These are phyloP conservation scores for Leiothrix lutea DNA, from an alignment of 2,113 vertebrate species.

Conservation along the genomic window DNA sequence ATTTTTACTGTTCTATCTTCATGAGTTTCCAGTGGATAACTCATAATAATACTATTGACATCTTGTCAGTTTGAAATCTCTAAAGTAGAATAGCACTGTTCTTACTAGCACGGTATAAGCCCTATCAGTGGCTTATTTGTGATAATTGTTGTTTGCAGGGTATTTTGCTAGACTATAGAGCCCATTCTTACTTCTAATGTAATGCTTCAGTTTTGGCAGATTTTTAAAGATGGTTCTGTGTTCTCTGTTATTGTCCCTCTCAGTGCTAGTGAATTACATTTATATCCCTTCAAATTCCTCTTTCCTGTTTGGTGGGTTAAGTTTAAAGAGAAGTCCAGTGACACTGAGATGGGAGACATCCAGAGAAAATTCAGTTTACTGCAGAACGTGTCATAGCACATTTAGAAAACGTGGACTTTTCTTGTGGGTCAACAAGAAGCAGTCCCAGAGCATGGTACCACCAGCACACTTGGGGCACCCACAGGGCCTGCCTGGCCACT, in stretches of 20 bases:
- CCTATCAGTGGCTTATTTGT: not conserved
- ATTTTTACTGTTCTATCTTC: not conserved
- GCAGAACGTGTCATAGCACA: not conserved
- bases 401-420: not conserved
- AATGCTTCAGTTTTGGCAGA: not conserved
- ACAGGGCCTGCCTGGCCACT: not conserved
- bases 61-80: conserved; percentile 3
- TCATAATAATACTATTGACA: not conserved
- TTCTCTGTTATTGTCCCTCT: not conserved
- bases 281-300: not conserved
- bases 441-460: not conserved
- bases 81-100: not conserved
- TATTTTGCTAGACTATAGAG: conserved; percentile 28
- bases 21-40: not conserved
- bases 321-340: not conserved
- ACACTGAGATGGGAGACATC: not conserved
- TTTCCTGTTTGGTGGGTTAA: not conserved
- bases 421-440: not conserved
- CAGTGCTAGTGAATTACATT: not conserved
- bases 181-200: not conserved
- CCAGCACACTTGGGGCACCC: rapidly evolving
- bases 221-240: conserved; percentile 4
- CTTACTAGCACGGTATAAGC: not conserved
- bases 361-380: not conserved
- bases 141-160: conserved; percentile 25